Evolutionary conservation across 2,797 vertebrate species (phyloP), one percentile per base, ranked within the genome.

Genomic region (Lepus townsendii): DNA sequence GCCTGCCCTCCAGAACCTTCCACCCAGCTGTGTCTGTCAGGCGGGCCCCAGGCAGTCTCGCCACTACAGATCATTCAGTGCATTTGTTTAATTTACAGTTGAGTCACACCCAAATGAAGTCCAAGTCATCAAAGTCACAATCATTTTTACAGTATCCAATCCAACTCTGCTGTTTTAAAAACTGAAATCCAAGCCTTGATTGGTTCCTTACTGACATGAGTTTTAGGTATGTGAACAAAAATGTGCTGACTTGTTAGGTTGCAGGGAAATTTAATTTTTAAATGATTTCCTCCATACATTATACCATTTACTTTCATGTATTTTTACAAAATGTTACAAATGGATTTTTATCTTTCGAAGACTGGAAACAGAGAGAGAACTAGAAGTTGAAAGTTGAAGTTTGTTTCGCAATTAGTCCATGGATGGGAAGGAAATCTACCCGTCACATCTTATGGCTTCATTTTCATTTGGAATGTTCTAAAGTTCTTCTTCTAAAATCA

Each of bases 301-400:
- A 78, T 65, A 63, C 92, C 79, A 91, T 80, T 85, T 95, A 66
- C 32, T 95, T 96, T 90, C 80, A 82, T 79, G 83, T 75, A 19
- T 87, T 93, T 96, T 94, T 95, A 20, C 54, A 66, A 47, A 50
- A 94, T 69, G 89, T 96, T 85, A 80, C 42, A 72, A 19, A 57
- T 54, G 50, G 86, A 89, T 62, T 94, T 78, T 87, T 75, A 38
- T 76, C n/a, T 72, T 78, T 75, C 68, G 9, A 76, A 35, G 35
- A 88, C 0, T 73, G 35, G 83, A 50, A n/a, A 92, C 50, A 86
- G 89, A 94, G 86, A 60, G 12, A 35, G 13, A 60, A 50, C 14
- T 12, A 88, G 30, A 96, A 63, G 94, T 93, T 63, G 73, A 95
- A 97, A 93, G 27, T 32, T 85, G 20, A 52, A 90, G 94, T 94